A percentile compares a stretch with the other conserved stretches of the same genome.
phyloP scores from a whole-genome alignment of 1,140 invertebrate species.

The Drosophila bifasciata region DNA sequence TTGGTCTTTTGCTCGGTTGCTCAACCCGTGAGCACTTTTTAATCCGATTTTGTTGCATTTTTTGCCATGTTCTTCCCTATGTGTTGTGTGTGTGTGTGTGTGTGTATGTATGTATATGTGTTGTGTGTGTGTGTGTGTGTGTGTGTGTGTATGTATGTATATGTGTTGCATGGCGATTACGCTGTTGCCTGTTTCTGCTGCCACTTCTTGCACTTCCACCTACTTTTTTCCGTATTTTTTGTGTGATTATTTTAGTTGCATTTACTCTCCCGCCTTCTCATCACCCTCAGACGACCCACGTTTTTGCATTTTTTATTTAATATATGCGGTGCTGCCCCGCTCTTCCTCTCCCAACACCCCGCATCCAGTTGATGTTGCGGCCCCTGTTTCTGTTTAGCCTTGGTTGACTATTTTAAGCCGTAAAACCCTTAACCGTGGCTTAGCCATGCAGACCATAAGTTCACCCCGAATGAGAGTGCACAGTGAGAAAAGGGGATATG shows the following conservation, averaged over 20 bases:
- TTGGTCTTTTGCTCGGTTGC: constrained; percentile 56
- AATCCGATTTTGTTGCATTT: constrained; percentile 79
- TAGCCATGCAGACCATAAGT: constrained; percentile 54
- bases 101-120: not conserved
- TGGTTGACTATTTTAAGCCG: constrained; percentile 62
- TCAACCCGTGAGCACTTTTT: constrained; percentile 72
- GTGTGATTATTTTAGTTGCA: constrained; percentile 76
- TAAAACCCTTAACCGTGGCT: constrained; percentile 66
- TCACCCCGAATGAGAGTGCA: constrained; percentile 48
- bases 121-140: constrained; percentile 7
- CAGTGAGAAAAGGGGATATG: constrained; percentile 35
- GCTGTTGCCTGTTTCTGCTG: constrained; percentile 33
- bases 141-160: constrained; percentile 9
- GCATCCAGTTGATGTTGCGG: constrained; percentile 29
- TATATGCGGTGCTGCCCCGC: constrained; percentile 59
- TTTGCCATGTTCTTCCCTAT: constrained; percentile 47
- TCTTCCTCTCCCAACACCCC: not conserved
- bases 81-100: constrained; percentile 9
- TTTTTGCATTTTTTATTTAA: constrained; percentile 71
- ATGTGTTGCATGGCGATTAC: constrained; percentile 68
- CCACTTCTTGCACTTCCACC: constrained; percentile 52
- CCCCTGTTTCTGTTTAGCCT: constrained; percentile 46
- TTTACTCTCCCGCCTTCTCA: constrained; percentile 28
- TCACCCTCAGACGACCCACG: constrained; percentile 41
- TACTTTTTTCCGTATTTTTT: constrained; percentile 36